A percentile compares a stretch with the other conserved stretches of the same genome.
phyloP scores from a whole-genome alignment of 2,113 vertebrate genomes.

The Xiphophorus maculatus region DNA sequence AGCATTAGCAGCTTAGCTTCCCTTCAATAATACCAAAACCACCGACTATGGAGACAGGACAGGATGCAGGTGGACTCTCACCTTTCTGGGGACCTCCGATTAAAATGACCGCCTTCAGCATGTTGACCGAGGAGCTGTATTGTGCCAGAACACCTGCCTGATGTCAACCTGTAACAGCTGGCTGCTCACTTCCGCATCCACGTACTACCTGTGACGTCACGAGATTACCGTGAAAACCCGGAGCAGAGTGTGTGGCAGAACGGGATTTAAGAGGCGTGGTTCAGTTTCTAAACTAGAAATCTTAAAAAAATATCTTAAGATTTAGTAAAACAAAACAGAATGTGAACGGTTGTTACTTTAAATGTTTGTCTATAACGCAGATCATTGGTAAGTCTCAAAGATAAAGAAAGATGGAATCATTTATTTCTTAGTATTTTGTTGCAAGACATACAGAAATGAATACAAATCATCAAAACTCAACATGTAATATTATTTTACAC shows the following conservation, averaged over 20 bases:
- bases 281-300: background rate
- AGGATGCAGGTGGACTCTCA: conserved; percentile 55
- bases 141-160: background rate
- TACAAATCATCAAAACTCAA: background rate
- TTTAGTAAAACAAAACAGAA: no score
- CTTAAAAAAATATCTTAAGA: no score
- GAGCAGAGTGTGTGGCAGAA: background rate
- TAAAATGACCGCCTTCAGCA: conserved; percentile 94
- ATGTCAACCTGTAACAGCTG: conserved; percentile 5
- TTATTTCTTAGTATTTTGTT: background rate
- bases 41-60: background rate
- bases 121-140: conserved; percentile 45
- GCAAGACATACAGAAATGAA: background rate
- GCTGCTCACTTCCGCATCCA: conserved; percentile 1
- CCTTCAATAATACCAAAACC: background rate
- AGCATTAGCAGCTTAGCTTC: conserved; percentile 33
- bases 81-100: conserved; percentile 98
- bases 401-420: background rate
- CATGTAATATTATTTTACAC: background rate
- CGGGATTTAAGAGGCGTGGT: background rate
- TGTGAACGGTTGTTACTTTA: no score
- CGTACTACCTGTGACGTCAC: conserved; percentile 36
- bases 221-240: conserved; percentile 11
- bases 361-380: no score
- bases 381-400: no score